Evolutionary conservation across 2,888 invertebrate genomes (phyloP), one percentile per base, ranked within the genome.

Genomic region (Anodontia alba): DNA sequence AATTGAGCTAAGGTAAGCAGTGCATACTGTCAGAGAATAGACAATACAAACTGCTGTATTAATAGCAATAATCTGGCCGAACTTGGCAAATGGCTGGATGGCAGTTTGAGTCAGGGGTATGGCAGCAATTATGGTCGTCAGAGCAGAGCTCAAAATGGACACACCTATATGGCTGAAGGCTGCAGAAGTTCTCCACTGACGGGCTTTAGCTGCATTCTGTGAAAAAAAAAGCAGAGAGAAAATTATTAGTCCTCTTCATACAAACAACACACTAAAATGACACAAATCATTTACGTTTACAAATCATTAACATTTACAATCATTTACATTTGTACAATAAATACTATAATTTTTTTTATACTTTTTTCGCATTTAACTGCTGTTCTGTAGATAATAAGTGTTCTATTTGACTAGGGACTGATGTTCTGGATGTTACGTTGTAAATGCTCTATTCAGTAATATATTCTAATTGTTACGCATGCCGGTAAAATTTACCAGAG

Each of bases 11-110:
- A 93, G 88, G 54, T 93, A 83, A 10, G 92, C 92, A 8, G 91
- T 86, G 76, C 93, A 91, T 20, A 91, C 89, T 17, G 92, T 91
- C 36, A 93, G 85, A 1, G 93, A 91, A 81, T 92, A 92, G 26
- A 92, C 42, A 72, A 93, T 92, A 57, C 92, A 90, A 20, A 93
- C 91, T 10, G 90, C 84, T 1, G 93, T 93, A 86, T 93, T 93
- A 78, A 93, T 92, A 49, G 92, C 91, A n/a, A 93, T 87, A 76
- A 93, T 93, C 77, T 90, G 84, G 23, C 93, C 93, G 87, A 93
- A 93, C 76, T 93, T 91, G 71, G 93, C 86, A 76, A 93, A 93
- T 3, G 93, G 93, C 73, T 90, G 91, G 69, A 93, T 93, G 66
- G 87, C 89, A 12, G 93, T 92, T 85, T 92, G 92, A 0, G 93